Evolutionary conservation across 2,113 vertebrate species (phyloP).

Genomic region (Stomatorhinus ivindoensis): DNA sequence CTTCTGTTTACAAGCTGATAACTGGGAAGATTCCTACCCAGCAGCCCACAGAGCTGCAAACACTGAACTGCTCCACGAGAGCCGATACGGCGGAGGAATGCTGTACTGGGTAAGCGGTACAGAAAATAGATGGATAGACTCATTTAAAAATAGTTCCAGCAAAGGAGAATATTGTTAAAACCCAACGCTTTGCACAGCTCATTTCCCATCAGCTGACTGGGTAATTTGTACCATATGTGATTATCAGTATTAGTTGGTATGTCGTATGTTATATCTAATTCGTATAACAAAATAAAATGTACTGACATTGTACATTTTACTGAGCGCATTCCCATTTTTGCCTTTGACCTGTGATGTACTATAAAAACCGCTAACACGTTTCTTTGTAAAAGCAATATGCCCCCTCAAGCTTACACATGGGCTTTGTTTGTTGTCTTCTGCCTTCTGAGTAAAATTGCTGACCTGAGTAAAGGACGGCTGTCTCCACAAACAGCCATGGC

Average conservation of each 20-base stretch:
- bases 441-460: not conserved
- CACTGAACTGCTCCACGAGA: not conserved
- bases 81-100: not conserved
- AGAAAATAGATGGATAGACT: not conserved
- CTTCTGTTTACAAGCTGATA: slow-evolving; percentile 13
- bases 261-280: not conserved
- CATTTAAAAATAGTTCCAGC: not conserved
- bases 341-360: not conserved
- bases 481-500: not conserved
- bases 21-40: not conserved
- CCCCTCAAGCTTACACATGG: not conserved
- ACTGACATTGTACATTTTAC: not conserved
- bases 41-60: not conserved
- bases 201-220: not conserved
- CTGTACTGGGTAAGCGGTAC: not conserved
- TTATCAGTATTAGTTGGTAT: not conserved
- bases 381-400: not conserved
- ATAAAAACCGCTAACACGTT: not conserved
- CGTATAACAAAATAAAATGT: not conserved
- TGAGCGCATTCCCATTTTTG: not conserved
- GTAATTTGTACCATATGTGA: not conserved
- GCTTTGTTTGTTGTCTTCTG: not conserved
- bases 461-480: not conserved
- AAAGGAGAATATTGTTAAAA: not conserved
- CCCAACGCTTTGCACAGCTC: not conserved